phyloP scores from a whole-genome alignment of 1,140 invertebrate genomes.

The Vanessa tameamea region DNA sequence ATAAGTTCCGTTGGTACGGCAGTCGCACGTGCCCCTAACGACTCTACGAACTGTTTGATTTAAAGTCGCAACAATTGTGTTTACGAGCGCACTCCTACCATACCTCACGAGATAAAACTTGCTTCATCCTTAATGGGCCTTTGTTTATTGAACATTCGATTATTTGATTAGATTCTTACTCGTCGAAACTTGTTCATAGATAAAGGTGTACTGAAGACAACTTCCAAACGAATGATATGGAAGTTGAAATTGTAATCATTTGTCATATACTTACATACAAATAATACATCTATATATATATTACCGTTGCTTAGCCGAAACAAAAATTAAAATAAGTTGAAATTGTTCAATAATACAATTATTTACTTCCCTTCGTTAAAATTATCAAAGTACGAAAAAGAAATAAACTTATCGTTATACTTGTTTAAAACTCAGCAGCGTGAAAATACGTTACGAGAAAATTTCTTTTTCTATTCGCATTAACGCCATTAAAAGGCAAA shows the following conservation, averaged over 20 bases:
- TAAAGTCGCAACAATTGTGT: slow-evolving; percentile 77
- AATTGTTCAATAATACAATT: too few species aligned
- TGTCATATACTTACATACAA: too few species aligned
- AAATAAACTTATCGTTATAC: background rate
- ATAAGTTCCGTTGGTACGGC: slow-evolving; percentile 27
- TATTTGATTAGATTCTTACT: slow-evolving; percentile 14
- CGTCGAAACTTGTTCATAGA: too few species aligned
- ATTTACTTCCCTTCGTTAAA: too few species aligned
- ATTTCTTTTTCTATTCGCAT: slow-evolving; percentile 24
- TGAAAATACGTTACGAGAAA: slow-evolving; percentile 22
- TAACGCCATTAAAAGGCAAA: slow-evolving; percentile 22
- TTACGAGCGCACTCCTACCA: slow-evolving; percentile 45
- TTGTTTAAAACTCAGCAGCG: slow-evolving; percentile 23
- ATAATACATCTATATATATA: too few species aligned
- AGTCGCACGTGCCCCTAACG: slow-evolving; percentile 71
- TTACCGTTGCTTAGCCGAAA: too few species aligned
- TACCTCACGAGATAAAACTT: slow-evolving; percentile 41
- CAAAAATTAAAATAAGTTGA: too few species aligned
- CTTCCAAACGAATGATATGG: too few species aligned
- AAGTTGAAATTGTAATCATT: too few species aligned
- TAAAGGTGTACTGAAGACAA: too few species aligned
- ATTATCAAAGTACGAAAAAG: too few species aligned
- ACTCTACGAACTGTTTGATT: slow-evolving; percentile 73
- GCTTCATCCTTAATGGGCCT: slow-evolving; percentile 41
- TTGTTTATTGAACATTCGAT: slow-evolving; percentile 39